These are phyloP conservation scores for Psococerastis gibbosa DNA, from an alignment of 2,888 invertebrate species.

Conservation along the genomic window DNA sequence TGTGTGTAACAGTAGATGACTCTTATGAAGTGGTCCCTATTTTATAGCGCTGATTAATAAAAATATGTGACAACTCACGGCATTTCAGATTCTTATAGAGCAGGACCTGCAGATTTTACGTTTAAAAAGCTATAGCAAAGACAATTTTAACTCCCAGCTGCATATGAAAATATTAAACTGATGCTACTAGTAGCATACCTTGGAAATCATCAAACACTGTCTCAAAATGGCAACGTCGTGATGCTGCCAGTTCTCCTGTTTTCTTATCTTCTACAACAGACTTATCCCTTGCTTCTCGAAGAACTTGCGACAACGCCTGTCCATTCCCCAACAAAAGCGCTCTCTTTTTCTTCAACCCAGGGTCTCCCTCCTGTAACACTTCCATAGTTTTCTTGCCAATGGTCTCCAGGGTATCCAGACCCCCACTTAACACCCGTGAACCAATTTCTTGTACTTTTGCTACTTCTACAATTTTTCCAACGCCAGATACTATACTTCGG, in stretches of 20 bases:
- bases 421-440: conserved; percentile 54
- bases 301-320: conserved; percentile 41
- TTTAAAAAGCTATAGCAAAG: no score
- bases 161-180: conserved; percentile 4
- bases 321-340: conserved; percentile 40
- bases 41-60: no score
- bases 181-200: conserved; percentile 34
- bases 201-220: conserved; percentile 73
- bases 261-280: conserved; percentile 39
- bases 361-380: conserved; percentile 81
- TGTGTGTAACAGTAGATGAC: no score
- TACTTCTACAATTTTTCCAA: conserved; percentile 10
- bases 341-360: conserved; percentile 61
- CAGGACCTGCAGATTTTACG: no score
- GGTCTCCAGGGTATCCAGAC: conserved; percentile 73
- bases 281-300: conserved; percentile 52
- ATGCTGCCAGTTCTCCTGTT: conserved; percentile 26
- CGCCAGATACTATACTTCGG: conserved; percentile 3
- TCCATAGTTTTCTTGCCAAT: conserved; percentile 93
- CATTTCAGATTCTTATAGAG: no score
- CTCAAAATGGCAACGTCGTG: conserved; percentile 47
- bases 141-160: neutral
- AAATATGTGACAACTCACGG: no score
- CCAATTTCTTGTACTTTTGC: conserved; percentile 42
- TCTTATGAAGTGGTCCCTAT: no score